Percentiles rank a stretch among this genome's conserved stretches.
Evolutionary conservation across 2,113 vertebrate genomes (phyloP).

Genomic region (Coracopsis vasa): DNA sequence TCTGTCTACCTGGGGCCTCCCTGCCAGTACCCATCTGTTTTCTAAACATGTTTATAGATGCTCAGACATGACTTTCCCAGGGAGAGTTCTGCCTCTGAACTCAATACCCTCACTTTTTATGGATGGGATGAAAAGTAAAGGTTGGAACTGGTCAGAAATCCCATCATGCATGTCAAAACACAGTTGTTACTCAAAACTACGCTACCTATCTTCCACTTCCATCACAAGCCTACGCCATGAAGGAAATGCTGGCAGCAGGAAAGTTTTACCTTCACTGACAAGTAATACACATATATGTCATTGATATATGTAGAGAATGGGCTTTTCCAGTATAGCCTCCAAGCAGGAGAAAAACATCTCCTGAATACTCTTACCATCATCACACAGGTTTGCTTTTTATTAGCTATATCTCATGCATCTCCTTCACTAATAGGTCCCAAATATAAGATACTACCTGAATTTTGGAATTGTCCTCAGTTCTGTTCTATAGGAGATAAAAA

Average conservation of each 20-base stretch:
- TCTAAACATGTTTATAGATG: background rate
- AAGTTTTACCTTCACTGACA: background rate
- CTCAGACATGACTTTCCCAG: background rate
- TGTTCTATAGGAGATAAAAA: background rate
- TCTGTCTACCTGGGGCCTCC: background rate
- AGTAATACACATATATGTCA: background rate
- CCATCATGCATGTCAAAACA: background rate
- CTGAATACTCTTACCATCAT: background rate
- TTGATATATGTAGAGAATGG: background rate
- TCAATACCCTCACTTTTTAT: background rate
- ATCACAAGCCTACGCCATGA: background rate
- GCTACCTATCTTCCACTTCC: background rate
- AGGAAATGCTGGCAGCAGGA: background rate
- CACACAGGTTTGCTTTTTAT: background rate
- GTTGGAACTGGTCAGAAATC: background rate
- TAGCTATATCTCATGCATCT: background rate
- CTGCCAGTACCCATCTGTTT: background rate
- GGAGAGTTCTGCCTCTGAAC: background rate
- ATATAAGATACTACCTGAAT: background rate
- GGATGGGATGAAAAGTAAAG: background rate
- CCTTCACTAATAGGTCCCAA: background rate
- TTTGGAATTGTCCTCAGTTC: background rate
- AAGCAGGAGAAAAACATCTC: background rate
- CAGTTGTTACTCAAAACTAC: background rate
- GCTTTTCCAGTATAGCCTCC: background rate